A percentile compares a stretch with the other conserved stretches of the same genome.
phyloP scores from a whole-genome alignment of 53 echinoderm and acorn worm species.

The Crossaster papposus region DNA sequence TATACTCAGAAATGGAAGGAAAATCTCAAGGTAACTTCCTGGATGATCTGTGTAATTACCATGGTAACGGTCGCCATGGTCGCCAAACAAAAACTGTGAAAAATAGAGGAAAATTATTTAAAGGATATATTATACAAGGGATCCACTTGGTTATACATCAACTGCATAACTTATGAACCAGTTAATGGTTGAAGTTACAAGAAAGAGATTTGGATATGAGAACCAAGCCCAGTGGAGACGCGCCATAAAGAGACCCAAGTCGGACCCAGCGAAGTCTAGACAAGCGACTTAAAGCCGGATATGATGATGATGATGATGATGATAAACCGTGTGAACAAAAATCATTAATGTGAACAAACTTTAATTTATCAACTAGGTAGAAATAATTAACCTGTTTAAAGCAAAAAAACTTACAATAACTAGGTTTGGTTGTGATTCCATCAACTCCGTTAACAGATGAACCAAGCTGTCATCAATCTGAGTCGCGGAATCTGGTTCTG shows the following conservation, averaged over 20 bases:
- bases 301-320: no score
- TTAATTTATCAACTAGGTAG: not conserved
- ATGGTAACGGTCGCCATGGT: slow-evolving; percentile 87
- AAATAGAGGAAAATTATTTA: not conserved
- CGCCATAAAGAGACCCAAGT: no score
- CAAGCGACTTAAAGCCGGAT: no score
- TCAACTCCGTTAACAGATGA: slow-evolving; percentile 53
- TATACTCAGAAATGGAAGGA: slow-evolving; percentile 83
- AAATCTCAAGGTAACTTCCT: slow-evolving; percentile 80
- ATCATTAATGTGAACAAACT: no score
- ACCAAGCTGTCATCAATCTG: slow-evolving; percentile 82
- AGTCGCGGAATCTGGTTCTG: slow-evolving; percentile 78
- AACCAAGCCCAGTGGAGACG: no score
- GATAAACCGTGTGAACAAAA: no score
- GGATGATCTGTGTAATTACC: slow-evolving; percentile 73
- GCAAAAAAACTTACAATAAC: slow-evolving; percentile 66
- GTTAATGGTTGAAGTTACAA: no score
- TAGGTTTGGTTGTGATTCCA: slow-evolving; percentile 69
- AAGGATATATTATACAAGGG: no score
- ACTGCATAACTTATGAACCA: no score
- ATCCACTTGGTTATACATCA: no score
- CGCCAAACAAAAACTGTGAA: slow-evolving; percentile 81
- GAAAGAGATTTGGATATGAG: no score
- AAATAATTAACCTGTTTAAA: not conserved
- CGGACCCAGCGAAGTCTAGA: no score